Percentiles rank a stretch among this genome's conserved stretches.
phyloP scores from a whole-genome alignment of 2,113 vertebrate genomes.

The Mobula hypostoma region DNA sequence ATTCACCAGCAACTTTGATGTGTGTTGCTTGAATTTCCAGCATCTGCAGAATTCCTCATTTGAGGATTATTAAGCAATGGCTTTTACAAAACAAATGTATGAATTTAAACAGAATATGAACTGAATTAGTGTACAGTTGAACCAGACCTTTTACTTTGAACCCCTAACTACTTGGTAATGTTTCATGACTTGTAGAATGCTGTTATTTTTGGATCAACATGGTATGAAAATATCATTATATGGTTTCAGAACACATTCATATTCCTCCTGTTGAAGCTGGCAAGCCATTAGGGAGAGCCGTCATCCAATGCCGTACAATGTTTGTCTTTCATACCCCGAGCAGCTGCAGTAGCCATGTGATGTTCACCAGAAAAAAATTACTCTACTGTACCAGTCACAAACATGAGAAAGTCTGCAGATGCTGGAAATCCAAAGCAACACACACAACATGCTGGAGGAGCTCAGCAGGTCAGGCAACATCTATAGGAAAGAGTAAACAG shows the following conservation, averaged over 20 bases:
- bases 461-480: too few relatives aligned
- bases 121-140: not conserved
- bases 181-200: not conserved
- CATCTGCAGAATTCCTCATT: too few relatives aligned
- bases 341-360: not conserved
- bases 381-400: not conserved
- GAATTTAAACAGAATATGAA: too few relatives aligned
- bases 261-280: not conserved
- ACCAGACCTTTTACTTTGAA: not conserved
- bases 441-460: too few relatives aligned
- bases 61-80: not conserved
- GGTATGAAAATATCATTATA: not conserved
- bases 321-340: conserved; percentile 1
- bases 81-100: not conserved
- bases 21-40: too few relatives aligned
- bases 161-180: too few relatives aligned
- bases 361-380: not conserved
- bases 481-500: too few relatives aligned
- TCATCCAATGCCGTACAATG: not conserved
- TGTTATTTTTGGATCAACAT: not conserved
- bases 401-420: too few relatives aligned
- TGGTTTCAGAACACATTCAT: not conserved
- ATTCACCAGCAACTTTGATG: too few relatives aligned
- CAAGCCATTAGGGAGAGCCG: not conserved
- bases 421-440: too few relatives aligned